Evolutionary conservation across 2,888 invertebrate species (phyloP), one percentile per base, ranked within the genome.

Genomic region (Latheticus oryzae): DNA sequence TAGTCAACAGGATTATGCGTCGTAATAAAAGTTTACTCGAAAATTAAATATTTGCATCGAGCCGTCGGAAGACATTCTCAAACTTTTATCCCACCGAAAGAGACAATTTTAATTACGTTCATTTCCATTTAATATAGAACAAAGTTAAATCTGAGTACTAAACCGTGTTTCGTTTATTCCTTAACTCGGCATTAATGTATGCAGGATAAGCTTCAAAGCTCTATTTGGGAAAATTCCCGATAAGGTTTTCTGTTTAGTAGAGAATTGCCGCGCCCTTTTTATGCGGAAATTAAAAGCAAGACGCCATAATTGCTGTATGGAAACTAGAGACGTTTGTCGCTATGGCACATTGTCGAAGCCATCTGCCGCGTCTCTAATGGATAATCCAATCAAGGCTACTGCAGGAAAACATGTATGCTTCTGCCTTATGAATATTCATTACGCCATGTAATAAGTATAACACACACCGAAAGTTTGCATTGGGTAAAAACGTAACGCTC

Each of bases 101-200:
- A 47, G 56, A 55, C 52, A 54, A 55, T 58, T 60, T 61, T 65
- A 63, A 65, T 65, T 62, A 63, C 58, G 26, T 59, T 62, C 61
- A 62, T 63, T 65, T 63, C 65, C 61, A 62, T 63, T 65, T 62
- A 58, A 63, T 65, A 59, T 63, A 37, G 32, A 59, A 54, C 42
- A 60, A 61, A 57, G 60, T 65, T 60, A 60, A 59, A 62, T 50
- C 59, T 37, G 60, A 63, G 63, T 62, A 62, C 59, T 62, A 63
- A 65, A 63, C 57, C 58, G 60, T 59, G 63, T 63, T 60, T 50
- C 56, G 53, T 60, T 59, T 51, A 53, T 61, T 65, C 57, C 48
- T 61, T 53, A 53, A 58, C 59, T 59, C 48, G 47, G 13, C 35
- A 47, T 12, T 43, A 55, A 62, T 67, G 58, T 48, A 53, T 35